Base-by-base conservation (phyloP, 2,888 invertebrate species). In the Aphrophora alni region DNA sequence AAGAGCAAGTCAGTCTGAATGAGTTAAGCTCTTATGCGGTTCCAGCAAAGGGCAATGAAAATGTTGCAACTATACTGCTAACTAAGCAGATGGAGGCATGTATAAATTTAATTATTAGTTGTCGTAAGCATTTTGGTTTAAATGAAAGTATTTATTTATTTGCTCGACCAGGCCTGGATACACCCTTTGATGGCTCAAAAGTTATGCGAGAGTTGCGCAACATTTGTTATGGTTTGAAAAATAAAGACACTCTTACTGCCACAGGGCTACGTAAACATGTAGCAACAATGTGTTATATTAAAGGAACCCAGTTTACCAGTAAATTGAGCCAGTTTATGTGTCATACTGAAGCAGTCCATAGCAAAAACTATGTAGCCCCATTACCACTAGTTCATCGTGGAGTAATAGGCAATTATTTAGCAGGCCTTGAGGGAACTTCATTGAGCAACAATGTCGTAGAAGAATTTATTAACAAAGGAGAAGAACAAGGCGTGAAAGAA, bases 311-410 rank as follows among this genome's bases (percentile, higher is more conserved):
- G 8, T 73, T 73, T 27, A 27, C 73, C 4, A 12, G 8, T 27
- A 73, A 73, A 27, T 38, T 73, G 14, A 73, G 73, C 27, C 2
- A 73, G 14, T 73, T 27, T 28, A 73, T 73, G 73, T 73, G 73
- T 27, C 73, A 73, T 14, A 73, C 73, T 14, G 26, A 73, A 33
- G 5, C n/a, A 27, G 73, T 27, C 10, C 73, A 27, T 27, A 27
- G 21, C 71, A 71, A 71, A 24, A 71, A 73, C 14, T 73, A 73
- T 73, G 73, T 73, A 1, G 73, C 73, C 0, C 73, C n/a, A 73
- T n/a, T 73, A n/a, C 10, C n/a, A 10, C 4, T 73, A 1, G 38
- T 25, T 3, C n/a, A 73, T 21, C 28, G 38, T 10, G 73, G 73
- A 25, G 73, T 73, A 21, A 71, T 71, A 4, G 73, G 73, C 1